Evolutionary conservation across 2,797 vertebrate species (phyloP), one percentile per base, ranked within the genome.

Genomic region (Eulemur albifrons): DNA sequence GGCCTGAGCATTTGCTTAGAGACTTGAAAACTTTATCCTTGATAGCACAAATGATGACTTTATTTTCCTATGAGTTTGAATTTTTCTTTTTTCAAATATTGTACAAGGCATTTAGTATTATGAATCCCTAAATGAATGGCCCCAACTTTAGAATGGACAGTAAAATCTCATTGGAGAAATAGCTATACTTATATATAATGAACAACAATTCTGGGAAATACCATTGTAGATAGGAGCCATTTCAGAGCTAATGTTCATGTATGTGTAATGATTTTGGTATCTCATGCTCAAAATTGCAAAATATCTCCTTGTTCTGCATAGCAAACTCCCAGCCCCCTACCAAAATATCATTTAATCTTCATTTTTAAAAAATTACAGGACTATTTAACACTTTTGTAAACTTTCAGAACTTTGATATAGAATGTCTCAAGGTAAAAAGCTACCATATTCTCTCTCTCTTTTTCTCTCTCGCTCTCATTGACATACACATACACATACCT

Each of bases 11-110:
- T 84, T 81, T 57, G 4, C 30, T 59, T 97, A 97, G 93, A 90
- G 88, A 97, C 97, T 87, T 89, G 69, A 95, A 84, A 77, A 38
- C 90, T 96, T 97, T 90, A 87, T 65, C 84, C 90, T 80, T 94
- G 95, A 93, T 94, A 84, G 65, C 96, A 96, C 88, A 61, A 43
- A 80, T 81, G 89, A 40, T 94, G 11, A 82, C 84, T 97, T 98
- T 77, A 93, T 96, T 97, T 97, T 96, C 65, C 90, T 85, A 0
- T 70, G 89, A 91, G 45, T 95, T 89, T 97, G 90, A 96, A 59
- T 84, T 97, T 96, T 97, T 87, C 96, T 96, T 97, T 88, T 79
- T 95, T n/a, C 93, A 94, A 97, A 77, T 90, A 93, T 97, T 89
- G 57, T 48, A 76, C 79, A 96, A 97, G 57, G 10, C 43, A 75